Percentiles rank a stretch among this genome's conserved stretches.
phyloP scores from a whole-genome alignment of 1,140 invertebrate genomes.

The Globodera rostochiensis region DNA sequence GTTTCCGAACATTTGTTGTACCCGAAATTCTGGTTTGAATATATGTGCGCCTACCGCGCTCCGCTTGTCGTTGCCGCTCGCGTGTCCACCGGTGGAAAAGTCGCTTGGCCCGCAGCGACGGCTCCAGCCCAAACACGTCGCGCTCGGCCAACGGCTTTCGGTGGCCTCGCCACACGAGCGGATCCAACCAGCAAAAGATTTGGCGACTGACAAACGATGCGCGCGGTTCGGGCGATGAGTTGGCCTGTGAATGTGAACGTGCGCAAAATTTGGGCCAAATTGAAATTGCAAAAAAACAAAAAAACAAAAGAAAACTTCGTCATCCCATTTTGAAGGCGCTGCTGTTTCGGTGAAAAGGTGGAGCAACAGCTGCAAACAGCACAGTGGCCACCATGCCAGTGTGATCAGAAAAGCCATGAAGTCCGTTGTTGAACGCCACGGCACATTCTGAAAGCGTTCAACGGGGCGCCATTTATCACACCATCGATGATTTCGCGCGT shows the following conservation, averaged over 20 bases:
- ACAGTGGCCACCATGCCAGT: conserved; percentile 45
- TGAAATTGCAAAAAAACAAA: conserved; percentile 3
- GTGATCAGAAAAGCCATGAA: conserved; percentile 28
- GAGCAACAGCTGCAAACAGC: conserved; percentile 39
- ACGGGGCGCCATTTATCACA: background rate
- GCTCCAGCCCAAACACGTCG: conserved; percentile 87
- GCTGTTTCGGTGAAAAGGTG: conserved; percentile 38
- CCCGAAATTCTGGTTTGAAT: background rate
- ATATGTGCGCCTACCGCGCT: background rate
- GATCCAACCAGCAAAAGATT: conserved; percentile 88
- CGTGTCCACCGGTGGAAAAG: conserved; percentile 83
- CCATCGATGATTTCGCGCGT: background rate
- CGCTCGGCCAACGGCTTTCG: conserved; percentile 74
- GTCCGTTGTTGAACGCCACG: conserved; percentile 2
- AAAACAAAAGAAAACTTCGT: background rate
- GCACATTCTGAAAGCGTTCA: conserved; percentile 29
- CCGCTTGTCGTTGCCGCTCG: conserved; percentile 68
- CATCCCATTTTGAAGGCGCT: background rate
- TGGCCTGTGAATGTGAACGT: conserved; percentile 69
- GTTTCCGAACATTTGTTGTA: background rate
- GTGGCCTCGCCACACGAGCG: conserved; percentile 57
- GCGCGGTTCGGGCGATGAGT: conserved; percentile 81
- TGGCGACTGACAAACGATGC: conserved; percentile 86
- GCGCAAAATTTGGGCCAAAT: background rate
- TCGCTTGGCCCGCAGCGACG: conserved; percentile 77